Percentiles rank a stretch among this genome's conserved stretches.
These are phyloP conservation scores for Gobius niger DNA, from an alignment of 2,113 vertebrate species.

Conservation along the genomic window DNA sequence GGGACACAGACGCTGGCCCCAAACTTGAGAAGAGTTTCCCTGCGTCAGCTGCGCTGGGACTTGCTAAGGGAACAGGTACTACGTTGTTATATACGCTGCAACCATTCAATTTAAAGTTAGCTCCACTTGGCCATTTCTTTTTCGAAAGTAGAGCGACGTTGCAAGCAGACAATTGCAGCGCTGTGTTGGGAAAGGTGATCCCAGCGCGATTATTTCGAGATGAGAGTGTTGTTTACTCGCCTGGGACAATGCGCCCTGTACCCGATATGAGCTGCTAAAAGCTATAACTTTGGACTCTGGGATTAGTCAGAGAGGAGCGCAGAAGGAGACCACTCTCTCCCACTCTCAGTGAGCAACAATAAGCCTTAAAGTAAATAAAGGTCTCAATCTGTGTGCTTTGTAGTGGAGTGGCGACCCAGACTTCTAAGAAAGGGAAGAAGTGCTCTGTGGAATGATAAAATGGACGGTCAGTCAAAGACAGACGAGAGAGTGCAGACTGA, in stretches of 20 bases:
- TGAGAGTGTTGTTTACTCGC: not conserved
- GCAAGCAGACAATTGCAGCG: not conserved
- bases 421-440: not conserved
- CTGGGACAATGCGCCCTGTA: not conserved
- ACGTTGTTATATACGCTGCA: no score
- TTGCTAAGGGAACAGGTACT: no score
- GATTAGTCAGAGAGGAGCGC: not conserved
- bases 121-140: no score
- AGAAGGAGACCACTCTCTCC: not conserved
- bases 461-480: not conserved
- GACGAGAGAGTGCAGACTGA: not conserved
- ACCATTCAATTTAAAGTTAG: no score
- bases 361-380: constrained; percentile 3
- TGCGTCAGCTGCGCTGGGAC: no score
- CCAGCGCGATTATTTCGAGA: not conserved
- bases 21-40: no score
- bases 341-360: constrained; percentile 3
- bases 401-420: not conserved
- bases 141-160: no score
- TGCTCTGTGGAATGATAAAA: not conserved
- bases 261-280: not conserved
- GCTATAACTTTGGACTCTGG: not conserved
- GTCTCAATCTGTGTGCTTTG: constrained; percentile 1
- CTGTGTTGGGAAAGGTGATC: not conserved
- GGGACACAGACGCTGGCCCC: no score